Evolutionary conservation across 2,888 invertebrate genomes (phyloP).

Genomic region (Deilephila elpenor): DNA sequence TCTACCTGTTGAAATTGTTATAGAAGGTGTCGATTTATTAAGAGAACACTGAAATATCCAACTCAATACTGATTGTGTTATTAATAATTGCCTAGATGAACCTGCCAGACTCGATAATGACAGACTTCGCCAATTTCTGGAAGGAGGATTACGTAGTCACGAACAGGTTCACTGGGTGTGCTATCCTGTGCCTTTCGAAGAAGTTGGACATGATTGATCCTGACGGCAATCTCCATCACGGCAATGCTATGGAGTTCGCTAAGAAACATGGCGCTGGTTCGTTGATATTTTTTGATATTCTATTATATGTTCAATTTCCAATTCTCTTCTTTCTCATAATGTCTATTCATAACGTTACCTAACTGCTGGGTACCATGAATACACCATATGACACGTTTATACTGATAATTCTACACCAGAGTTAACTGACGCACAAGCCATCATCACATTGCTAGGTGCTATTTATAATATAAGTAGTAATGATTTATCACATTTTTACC

Average conservation of each 20-base stretch:
- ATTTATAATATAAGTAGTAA: not conserved
- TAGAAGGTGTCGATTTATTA: not conserved
- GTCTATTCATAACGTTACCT: too few species aligned
- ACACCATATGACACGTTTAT: too few species aligned
- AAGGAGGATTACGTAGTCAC: constrained; percentile 55
- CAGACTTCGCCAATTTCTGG: constrained; percentile 67
- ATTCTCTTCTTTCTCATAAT: not conserved
- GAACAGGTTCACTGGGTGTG: constrained; percentile 62
- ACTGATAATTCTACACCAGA: too few species aligned
- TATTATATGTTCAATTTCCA: not conserved
- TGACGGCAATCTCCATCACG: constrained; percentile 67
- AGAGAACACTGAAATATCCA: too few species aligned
- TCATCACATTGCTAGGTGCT: too few species aligned
- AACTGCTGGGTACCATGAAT: too few species aligned
- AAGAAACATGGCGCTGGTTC: constrained; percentile 65
- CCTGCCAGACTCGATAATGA: constrained; percentile 52
- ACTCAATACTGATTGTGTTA: not conserved
- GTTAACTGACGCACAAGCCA: too few species aligned
- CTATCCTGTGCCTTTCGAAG: constrained; percentile 64
- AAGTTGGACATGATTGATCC: constrained; percentile 66
- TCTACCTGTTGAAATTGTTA: not conserved
- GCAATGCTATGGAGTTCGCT: constrained; percentile 68
- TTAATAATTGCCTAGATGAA: constrained; percentile 48
- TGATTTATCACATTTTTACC: not conserved
- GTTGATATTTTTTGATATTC: constrained; percentile 28